Conservation (phyloP, 2,113 vertebrate genomes). For the Cyprinodon variegatus region DNA sequence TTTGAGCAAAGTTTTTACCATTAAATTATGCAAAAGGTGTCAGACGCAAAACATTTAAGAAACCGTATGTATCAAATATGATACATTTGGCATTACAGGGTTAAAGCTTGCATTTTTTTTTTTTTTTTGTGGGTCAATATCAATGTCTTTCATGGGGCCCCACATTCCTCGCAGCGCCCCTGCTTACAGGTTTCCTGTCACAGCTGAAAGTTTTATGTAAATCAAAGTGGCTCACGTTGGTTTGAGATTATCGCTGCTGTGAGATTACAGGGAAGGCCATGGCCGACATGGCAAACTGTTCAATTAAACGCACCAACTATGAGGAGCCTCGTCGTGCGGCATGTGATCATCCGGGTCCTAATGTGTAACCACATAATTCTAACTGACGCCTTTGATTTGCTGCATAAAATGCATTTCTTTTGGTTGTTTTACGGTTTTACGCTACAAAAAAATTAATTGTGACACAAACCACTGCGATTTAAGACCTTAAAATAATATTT, state of each 20-base stretch:
- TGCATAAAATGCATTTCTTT: not conserved
- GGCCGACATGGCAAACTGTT: not conserved
- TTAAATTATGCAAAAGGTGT: no score
- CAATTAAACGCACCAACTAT: constrained; percentile 17
- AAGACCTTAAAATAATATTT: not conserved
- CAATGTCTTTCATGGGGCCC: no score
- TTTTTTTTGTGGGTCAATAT: no score
- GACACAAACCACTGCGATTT: accelerated
- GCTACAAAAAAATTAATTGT: accelerated
- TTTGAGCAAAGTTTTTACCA: no score
- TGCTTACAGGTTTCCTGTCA: not conserved
- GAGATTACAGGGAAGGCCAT: constrained; percentile 9
- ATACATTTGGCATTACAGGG: no score
- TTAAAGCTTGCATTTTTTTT: no score
- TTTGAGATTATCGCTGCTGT: not conserved
- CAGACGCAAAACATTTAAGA: no score
- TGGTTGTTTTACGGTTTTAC: accelerated
- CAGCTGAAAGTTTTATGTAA: constrained; percentile 42
- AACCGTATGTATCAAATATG: no score
- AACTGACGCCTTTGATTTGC: not conserved
- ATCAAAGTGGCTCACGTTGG: constrained; percentile 2
- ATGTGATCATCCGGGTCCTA: constrained; percentile 78
- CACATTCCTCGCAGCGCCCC: no score
- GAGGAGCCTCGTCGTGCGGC: constrained; percentile 22
- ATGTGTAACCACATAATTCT: not conserved